Base-by-base conservation (phyloP, 2,113 vertebrate genomes). In the Oncorhynchus mykiss region DNA sequence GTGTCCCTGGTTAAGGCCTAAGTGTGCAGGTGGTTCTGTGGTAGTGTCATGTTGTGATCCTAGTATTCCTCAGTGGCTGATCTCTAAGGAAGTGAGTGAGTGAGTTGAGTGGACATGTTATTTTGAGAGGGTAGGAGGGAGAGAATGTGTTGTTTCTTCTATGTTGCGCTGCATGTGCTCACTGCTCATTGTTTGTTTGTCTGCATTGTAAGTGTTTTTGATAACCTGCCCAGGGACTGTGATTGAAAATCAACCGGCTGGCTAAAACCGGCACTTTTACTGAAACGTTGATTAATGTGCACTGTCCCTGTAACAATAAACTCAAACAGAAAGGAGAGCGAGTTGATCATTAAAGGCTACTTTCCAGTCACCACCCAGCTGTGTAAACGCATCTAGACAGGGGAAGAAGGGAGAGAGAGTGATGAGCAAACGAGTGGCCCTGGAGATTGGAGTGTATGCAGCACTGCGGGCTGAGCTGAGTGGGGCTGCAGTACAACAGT, bases 341-440 rank as follows among this genome's bases (percentile, higher is more conserved):
- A 76, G 49, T 66, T 67, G 67, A 71, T 81, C 54, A 78, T 82
- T 78, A 82, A 80, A 82, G 77, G 65, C 71, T 71, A 8, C 24
- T 78, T 72, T 78, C 79, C 79, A 73, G 49, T 80, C 69, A 66
- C 73, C 80, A 64, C 74, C n/a, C 34, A 86, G 80, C 75, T 80
- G 69, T 80, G 80, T 81, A 86, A 85, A 78, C 81, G 78, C 80
- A 85, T 77, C 71, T 70, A 69, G 68, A 74, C 80, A 80, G 82
- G 76, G 75, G 31, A 73, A 31, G 60, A 68, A 20, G 70, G 76
- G 70, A 72, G 71, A 45, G 39, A 73, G 57, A 83, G 59, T 74
- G 60, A 80, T 34, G 71, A n/a, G 45, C 64, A 72, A 51, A 70
- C 75, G 0, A 77, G 66, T 60, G 60, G 12, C 64, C 57, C 54